Base-by-base conservation (phyloP, 2,888 invertebrate species). In the Drosophila nr. perissopoda region DNA sequence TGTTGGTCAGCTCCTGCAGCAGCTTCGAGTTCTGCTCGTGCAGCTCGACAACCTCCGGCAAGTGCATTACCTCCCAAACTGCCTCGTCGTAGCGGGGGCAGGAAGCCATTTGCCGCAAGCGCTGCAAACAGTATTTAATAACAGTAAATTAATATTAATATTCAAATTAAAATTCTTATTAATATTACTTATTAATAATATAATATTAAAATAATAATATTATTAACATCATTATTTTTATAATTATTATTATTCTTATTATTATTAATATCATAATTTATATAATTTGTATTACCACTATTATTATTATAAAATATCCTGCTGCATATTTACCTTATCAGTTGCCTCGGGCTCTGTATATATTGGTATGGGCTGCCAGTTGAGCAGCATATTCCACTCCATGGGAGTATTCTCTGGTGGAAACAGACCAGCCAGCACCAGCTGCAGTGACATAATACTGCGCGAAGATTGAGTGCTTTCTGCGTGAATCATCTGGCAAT, bases 361-460 rank as follows among this genome's bases (percentile, higher is more conserved):
- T 2, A 96, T 94, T 2, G 96, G 96, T 63, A 97, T 95, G 1
- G 97, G 97, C 85, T 96, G 96, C 97, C 97, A 97, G 67, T 94
- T 92, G n/a, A 96, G 86, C 60, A 93, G 90, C 49, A 92, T 70
- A 84, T 95, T 95, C 95, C 95, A 95, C 80, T 94, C 93, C 92
- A 95, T 93, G 1, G 93, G 85, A 18, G 93, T 93, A 2, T 93
- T 91, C 61, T 92, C 92, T 0, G 96, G 96, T 49, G 95, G 95
- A 94, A 95, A 97, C 52, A 97, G 90, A 1, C 96, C 96, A 0
- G 96, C 96, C 60, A 96, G 94, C 40, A 96, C 94, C 40, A 95
- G 92, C 83, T 95, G 94, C 56, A 96, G 95, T 21, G 96, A 96
- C 94, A 96, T 96, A 85, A 96, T 94, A 0, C 97, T 96, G 31